Percentiles rank a stretch among this genome's conserved stretches.
phyloP scores from a whole-genome alignment of 53 echinoderm and acorn worm genomes.

The Patiria pectinifera region DNA sequence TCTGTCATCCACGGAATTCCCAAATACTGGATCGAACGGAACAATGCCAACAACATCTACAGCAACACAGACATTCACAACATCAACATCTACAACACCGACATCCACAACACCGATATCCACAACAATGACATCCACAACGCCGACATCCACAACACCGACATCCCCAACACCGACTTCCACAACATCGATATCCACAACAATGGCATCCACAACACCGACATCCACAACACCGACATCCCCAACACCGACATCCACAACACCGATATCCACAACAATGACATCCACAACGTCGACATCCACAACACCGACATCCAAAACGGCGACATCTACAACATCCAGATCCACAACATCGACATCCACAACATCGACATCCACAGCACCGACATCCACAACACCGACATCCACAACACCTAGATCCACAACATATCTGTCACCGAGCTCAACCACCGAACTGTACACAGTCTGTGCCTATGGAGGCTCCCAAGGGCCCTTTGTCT shows the following conservation, averaged over 20 bases:
- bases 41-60: not conserved
- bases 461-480: not conserved
- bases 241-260: too few relatives aligned
- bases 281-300: too few relatives aligned
- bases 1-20: not conserved
- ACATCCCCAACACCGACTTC: too few relatives aligned
- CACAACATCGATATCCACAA: not conserved
- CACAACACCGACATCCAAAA: too few relatives aligned
- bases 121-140: too few relatives aligned
- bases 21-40: not conserved
- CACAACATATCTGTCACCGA: not conserved
- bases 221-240: not conserved
- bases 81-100: not conserved
- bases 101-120: not conserved
- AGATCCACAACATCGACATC: too few relatives aligned
- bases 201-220: not conserved
- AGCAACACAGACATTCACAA: not conserved
- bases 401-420: too few relatives aligned
- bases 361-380: too few relatives aligned
- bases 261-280: too few relatives aligned
- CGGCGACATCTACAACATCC: too few relatives aligned
- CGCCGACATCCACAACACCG: too few relatives aligned
- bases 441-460: not conserved
- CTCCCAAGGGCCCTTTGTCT: slow-evolving; percentile 9
- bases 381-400: too few relatives aligned